Percentiles rank a stretch among this genome's conserved stretches.
These are phyloP conservation scores for Tenthredo scrophulariae DNA, from an alignment of 2,888 invertebrate species.

Conservation along the genomic window DNA sequence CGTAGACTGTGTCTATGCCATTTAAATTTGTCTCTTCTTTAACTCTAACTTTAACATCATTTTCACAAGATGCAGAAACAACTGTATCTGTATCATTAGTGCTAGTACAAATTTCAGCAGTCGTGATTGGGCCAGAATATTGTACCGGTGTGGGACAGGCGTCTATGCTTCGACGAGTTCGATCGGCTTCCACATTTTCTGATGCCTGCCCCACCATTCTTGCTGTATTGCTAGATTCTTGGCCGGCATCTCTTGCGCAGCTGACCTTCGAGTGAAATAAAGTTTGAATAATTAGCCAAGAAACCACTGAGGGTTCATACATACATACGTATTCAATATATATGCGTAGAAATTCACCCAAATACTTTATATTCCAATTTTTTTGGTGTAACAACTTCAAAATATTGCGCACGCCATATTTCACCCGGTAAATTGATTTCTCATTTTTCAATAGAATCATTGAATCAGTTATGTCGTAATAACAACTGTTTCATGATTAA, in stretches of 20 bases:
- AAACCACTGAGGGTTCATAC: slow-evolving; percentile 52
- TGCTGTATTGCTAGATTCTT: slow-evolving; percentile 80
- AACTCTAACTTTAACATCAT: slow-evolving; percentile 57
- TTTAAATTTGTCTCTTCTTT: slow-evolving; percentile 70
- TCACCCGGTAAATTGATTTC: not conserved
- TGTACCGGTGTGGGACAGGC: slow-evolving; percentile 32
- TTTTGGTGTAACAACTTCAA: not conserved
- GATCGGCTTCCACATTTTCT: slow-evolving; percentile 91
- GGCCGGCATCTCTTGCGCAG: slow-evolving; percentile 76
- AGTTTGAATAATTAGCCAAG: slow-evolving; percentile 55
- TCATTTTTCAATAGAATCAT: not conserved
- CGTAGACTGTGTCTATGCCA: slow-evolving; percentile 84
- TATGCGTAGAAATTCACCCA: slow-evolving; percentile 66
- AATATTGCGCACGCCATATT: not conserved
- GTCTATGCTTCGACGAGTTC: slow-evolving; percentile 78
- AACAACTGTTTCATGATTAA: not conserved
- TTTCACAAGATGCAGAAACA: slow-evolving; percentile 31
- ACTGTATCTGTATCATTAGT: slow-evolving; percentile 7
- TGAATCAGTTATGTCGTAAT: not conserved
- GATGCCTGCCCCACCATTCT: slow-evolving; percentile 93
- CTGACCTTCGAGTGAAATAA: slow-evolving; percentile 75
- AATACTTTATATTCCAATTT: slow-evolving; percentile 39
- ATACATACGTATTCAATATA: slow-evolving; percentile 69
- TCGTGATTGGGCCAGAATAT: slow-evolving; percentile 70
- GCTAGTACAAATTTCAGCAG: slow-evolving; percentile 60